Evolutionary conservation across 2,797 vertebrate species (phyloP), one percentile per base, ranked within the genome.

Genomic region (Xiphorhynchus erythropygius): DNA sequence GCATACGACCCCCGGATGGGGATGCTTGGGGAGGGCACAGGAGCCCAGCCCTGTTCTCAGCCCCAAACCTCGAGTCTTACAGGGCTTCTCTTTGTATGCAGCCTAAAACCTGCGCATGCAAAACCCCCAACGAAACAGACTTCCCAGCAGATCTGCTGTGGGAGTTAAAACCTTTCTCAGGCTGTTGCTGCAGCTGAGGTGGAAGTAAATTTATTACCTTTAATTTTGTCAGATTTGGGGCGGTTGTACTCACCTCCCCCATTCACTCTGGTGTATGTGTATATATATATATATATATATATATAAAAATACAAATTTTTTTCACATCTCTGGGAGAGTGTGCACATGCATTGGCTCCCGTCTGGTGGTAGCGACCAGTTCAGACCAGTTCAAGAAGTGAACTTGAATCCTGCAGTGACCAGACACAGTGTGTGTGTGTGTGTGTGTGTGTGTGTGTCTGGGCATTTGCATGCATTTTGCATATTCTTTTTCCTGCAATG

Each of bases 121-220:
- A 37, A 49, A 64, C 6, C 10, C 18, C 8, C 63, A 17, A 11
- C 0, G 4, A 41, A 85, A 56, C 57, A 46, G 53, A 16, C 75
- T 53, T 80, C 39, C 65, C 84, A 71, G 53, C 46, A 18, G 41
- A 42, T 77, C 69, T 93, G 60, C 82, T 77, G 79, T 87, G 77
- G 87, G 85, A 89, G 87, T 78, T 85, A 33, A 81, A 93, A 32
- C 62, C 89, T 89, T 91, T 89, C 79, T 53, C 11, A 55, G 89
- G 82, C 84, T 94, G 79, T 89, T 95, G 84, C 79, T 95, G 23
- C 84, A 87, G 69, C 79, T 89, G 87, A 92, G 87, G 84, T 91
- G 49, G 68, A 92, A 80, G 69, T 88, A 81, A 92, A 92, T 92
- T 77, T 85, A 77, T 89, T 96, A 80, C 82, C 79, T 96, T 89